Percentiles rank a stretch among this genome's conserved stretches.
Conservation (phyloP, 2,113 vertebrate genomes). For the Oncorhynchus mykiss region DNA sequence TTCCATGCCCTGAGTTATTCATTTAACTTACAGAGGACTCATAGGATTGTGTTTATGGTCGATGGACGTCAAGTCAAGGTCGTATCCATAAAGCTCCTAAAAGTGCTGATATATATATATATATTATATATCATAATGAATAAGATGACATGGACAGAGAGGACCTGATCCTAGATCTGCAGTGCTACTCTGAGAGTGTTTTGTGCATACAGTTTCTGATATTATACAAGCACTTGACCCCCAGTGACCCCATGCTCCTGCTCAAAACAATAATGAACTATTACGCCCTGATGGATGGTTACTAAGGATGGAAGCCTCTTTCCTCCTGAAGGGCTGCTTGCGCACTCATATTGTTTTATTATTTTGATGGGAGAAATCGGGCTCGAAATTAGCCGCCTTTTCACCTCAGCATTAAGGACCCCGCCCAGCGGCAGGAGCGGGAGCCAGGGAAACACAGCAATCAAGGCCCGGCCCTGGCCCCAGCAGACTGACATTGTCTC, state of each 20-base stretch:
- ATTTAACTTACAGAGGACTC: no score
- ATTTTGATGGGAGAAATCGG: constrained; percentile 49
- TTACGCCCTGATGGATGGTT: constrained; percentile 18
- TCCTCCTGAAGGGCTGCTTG: constrained; percentile 9
- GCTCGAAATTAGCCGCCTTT: constrained; percentile 46
- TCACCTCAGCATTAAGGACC: constrained; percentile 48
- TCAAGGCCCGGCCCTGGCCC: constrained; percentile 31
- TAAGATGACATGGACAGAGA: no score
- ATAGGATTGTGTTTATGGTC: no score
- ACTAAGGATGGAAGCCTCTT: constrained; percentile 17
- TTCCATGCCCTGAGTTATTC: no score
- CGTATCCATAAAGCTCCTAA: no score
- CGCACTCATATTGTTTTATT: constrained; percentile 42
- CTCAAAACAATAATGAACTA: constrained; percentile 8
- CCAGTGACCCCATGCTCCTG: neutral
- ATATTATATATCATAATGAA: no score
- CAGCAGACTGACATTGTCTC: constrained; percentile 48
- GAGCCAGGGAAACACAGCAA: constrained; percentile 46
- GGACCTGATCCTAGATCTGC: no score
- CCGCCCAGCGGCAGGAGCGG: constrained; percentile 33
- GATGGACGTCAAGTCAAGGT: no score
- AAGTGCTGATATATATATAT: no score
- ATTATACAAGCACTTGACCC: neutral
- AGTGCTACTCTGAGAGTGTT: no score
- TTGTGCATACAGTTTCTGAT: neutral